Percentiles rank a stretch among this genome's conserved stretches.
Evolutionary conservation across 37 sponge, comb jelly and placozoan species (phyloP).

Genomic region (Haliclona indistincta): DNA sequence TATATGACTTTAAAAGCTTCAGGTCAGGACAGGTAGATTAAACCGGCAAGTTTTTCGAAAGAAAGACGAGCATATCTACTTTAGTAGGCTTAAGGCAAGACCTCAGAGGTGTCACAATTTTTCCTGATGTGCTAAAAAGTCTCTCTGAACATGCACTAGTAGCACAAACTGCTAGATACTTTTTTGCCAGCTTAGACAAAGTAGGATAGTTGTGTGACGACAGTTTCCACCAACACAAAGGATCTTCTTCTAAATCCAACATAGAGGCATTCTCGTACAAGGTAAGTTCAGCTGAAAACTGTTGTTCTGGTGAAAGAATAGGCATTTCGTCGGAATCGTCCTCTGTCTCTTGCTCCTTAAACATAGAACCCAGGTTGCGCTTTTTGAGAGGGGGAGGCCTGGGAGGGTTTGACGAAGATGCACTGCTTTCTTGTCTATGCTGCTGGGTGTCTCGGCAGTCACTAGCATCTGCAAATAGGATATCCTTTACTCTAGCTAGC

Average conservation of each 20-base stretch:
- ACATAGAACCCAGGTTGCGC: conserved; percentile 5
- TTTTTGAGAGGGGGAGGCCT: conserved; percentile 24
- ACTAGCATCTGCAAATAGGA: too few species aligned
- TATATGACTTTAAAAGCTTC: too few species aligned
- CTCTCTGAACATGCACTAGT: conserved; percentile 29
- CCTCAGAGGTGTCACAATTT: conserved; percentile 15
- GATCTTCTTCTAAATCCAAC: conserved; percentile 13
- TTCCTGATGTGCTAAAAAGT: conserved; percentile 40
- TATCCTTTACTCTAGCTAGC: too few species aligned
- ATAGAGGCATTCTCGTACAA: background rate
- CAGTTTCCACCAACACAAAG: conserved; percentile 20
- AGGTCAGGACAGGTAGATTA: too few species aligned
- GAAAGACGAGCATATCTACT: conserved; percentile 28
- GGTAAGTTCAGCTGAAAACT: background rate
- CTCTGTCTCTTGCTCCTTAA: conserved; percentile 4
- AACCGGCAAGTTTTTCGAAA: conserved; percentile 24
- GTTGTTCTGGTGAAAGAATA: background rate
- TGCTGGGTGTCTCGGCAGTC: too few species aligned
- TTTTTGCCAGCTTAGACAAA: conserved; percentile 21
- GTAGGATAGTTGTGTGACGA: background rate
- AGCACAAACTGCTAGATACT: conserved; percentile 37
- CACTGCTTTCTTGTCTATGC: too few species aligned
- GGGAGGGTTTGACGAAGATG: background rate
- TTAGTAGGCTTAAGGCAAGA: conserved; percentile 19
- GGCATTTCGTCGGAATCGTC: background rate